Base-by-base conservation (phyloP, 2,113 vertebrate genomes). In the Megaleporinus macrocephalus region DNA sequence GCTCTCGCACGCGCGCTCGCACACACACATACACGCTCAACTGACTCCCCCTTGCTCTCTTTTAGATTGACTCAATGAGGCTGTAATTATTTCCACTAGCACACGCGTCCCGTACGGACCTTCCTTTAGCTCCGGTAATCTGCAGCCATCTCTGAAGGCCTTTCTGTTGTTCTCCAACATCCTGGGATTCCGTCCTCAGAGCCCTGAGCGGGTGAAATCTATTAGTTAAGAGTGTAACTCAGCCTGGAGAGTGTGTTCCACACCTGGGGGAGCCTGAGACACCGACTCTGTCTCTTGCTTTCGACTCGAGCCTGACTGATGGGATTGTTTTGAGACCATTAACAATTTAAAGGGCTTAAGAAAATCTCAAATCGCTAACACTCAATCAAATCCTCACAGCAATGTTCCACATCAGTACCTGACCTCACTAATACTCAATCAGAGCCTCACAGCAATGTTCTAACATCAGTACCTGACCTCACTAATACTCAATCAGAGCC, bases 211-310 rank as follows among this genome's bases (percentile, higher is more conserved):
- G 85, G 86, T 89, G 71, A 87, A 71, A 89, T 68, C 78, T 80
- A 87, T 90, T 89, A 89, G 47, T 83, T 81, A 36, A 82, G 76
- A 30, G 80, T 47, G 53, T 89, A 83, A 86, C 81, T 57, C 73
- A 62, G 62, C 74, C 55, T 76, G 61, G 73, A 76, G 65, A 36
- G 62, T 81, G 61, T 33, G 51, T 70, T 65, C 59, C 59, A 65
- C 73, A 79, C 77, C 66, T 68, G 27, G 57, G 78, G 36, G 14
- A 68, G 73, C 9, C 65, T 18, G 26, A 27, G 22, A n/a, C 65
- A 57, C 29, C 41, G 51, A 9, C 61, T 16, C 30, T 26, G 6
- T 73, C 30, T 75, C 24, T 22, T 16, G 33, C 62, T 55, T 22
- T 6, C 14, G 20, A 22, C 5, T 55, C 4, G 5, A 3, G 15